Percentiles rank a stretch among this genome's conserved stretches.
Evolutionary conservation across 2,113 vertebrate genomes (phyloP).

Genomic region (Xiphophorus maculatus): DNA sequence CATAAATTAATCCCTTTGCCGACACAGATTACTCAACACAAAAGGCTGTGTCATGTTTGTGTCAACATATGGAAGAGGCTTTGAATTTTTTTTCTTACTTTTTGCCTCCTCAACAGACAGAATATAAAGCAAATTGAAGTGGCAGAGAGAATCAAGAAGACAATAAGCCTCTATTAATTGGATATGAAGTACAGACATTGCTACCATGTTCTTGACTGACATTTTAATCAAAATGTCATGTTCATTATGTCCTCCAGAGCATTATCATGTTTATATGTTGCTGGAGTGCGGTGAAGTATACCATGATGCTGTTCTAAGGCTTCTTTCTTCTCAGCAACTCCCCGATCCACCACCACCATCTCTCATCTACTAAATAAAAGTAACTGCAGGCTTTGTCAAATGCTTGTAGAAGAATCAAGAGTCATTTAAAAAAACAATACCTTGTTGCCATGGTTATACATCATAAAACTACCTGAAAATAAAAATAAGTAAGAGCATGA

Average conservation of each 20-base stretch:
- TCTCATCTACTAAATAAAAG: constrained; percentile 6
- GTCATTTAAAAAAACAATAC: too few relatives aligned
- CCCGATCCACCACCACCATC: too few relatives aligned
- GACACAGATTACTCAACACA: constrained; percentile 38
- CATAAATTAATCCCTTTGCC: constrained; percentile 35
- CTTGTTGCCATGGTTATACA: too few relatives aligned
- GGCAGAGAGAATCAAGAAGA: constrained; percentile 63
- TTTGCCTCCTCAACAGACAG: constrained; percentile 42
- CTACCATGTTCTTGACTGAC: constrained; percentile 55
- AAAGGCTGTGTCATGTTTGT: constrained; percentile 30
- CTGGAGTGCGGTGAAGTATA: constrained; percentile 30
- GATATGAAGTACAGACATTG: constrained; percentile 59
- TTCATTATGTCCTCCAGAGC: constrained; percentile 56
- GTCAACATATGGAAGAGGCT: constrained; percentile 31
- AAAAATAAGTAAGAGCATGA: too few relatives aligned
- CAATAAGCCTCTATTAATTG: constrained; percentile 78
- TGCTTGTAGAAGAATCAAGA: not conserved
- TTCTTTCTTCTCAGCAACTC: not conserved
- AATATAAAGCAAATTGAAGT: constrained; percentile 66
- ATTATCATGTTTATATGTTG: constrained; percentile 67
- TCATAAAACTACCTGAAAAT: too few relatives aligned
- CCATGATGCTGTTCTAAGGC: constrained; percentile 20
- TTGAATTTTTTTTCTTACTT: not conserved
- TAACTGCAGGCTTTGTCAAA: constrained; percentile 26
- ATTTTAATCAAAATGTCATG: constrained; percentile 76